A percentile compares a stretch with the other conserved stretches of the same genome.
phyloP scores from a whole-genome alignment of 1,140 invertebrate species.

The Musca vetustissima region DNA sequence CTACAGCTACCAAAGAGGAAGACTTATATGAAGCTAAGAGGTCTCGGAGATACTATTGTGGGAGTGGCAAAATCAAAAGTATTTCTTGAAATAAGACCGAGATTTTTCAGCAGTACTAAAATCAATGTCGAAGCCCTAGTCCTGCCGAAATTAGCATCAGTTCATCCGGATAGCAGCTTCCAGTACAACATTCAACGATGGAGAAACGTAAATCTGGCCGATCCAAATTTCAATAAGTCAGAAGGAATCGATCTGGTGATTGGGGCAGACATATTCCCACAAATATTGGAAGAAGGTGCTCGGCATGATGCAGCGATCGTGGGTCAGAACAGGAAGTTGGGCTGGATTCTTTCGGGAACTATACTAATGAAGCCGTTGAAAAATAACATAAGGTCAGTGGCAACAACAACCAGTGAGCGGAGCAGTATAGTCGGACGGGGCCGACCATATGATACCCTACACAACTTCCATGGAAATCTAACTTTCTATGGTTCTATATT shows the following conservation, averaged over 20 bases:
- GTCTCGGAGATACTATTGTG: slow-evolving; percentile 7
- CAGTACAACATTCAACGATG: slow-evolving; percentile 12
- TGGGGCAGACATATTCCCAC: neutral
- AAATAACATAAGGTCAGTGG: too few relatives aligned
- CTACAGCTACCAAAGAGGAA: slow-evolving; percentile 11
- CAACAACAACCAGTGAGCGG: too few relatives aligned
- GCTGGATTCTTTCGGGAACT: neutral
- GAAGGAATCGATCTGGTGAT: slow-evolving; percentile 16
- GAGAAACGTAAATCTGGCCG: neutral
- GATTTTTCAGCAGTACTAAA: slow-evolving; percentile 6
- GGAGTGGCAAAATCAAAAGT: slow-evolving; percentile 8
- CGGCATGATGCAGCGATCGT: neutral
- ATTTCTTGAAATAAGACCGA: slow-evolving; percentile 3
- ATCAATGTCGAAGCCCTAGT: neutral
- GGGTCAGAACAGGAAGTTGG: neutral
- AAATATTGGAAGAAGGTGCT: slow-evolving; percentile 19
- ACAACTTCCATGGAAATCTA: too few relatives aligned
- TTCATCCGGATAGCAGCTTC: slow-evolving; percentile 5
- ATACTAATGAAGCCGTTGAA: neutral
- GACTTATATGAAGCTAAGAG: neutral
- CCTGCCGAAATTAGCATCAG: neutral
- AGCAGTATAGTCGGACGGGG: too few relatives aligned
- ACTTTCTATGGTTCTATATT: too few relatives aligned
- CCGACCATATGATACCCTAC: too few relatives aligned
- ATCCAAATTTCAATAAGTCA: slow-evolving; percentile 23